Evolutionary conservation across 92 coral and sea anemone species (phyloP), one percentile per base, ranked within the genome.

Genomic region (Siderastrea siderea): DNA sequence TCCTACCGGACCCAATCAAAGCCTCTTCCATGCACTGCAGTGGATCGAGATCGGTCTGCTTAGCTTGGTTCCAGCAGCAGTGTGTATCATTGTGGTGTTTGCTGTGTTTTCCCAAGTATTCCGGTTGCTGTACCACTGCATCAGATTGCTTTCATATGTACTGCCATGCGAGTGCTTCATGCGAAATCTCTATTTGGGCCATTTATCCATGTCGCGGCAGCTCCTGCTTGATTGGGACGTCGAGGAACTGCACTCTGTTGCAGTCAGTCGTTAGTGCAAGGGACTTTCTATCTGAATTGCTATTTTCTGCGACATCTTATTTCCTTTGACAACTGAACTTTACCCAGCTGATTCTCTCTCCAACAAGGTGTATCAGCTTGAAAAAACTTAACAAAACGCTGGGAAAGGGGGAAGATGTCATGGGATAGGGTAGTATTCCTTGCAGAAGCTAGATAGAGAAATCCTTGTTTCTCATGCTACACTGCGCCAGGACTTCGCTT

Each of bases 11-110:
- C 89, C 89, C 0, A 61, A 16, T 51, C 47, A 50, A 60, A 7
- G 14, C 38, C 59, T 63, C 13, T 19, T 89, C 9, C 58, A 26
- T 6, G 55, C 50, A 4, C 15, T 84, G 5, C 74, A 84, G 47
- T 89, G 92, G 92, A 71, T 89, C 26, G 92, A 89, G 15, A 10
- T 89, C 1, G 74, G 6, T 9, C 0, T 78, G n/a, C 85, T 89
- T n/a, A 67, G 92, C 62, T 15, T 78, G 1, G 74, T 84, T 1
- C 92, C 92, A n/a, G 76, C 47, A 47, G 74, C 8, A 6, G 68
- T 83, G 3, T 43, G 59, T 45, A 15, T 78, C 13, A 58, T 89
- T 2, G 75, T 77, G 14, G 19, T 3, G n/a, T 71, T 71, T 17
- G 84, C 89, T 38, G 68, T 45, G 7, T 66, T 77, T 51, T 89